phyloP scores from a whole-genome alignment of 2,888 invertebrate genomes.

The Azorinus chamasolen region DNA sequence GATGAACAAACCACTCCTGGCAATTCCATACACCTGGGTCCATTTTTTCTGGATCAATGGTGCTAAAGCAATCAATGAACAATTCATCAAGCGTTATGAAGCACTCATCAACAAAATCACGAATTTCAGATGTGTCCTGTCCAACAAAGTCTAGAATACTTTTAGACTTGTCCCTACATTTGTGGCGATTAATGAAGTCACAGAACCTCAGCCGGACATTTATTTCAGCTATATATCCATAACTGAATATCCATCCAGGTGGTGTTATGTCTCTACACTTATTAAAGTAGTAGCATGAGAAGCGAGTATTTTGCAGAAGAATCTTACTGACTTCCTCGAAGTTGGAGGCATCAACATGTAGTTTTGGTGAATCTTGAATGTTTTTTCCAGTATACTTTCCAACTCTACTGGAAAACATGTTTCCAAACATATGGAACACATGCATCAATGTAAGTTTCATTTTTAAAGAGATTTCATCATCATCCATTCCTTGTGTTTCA shows the following conservation, averaged over 20 bases:
- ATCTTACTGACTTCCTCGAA: slow-evolving; percentile 17
- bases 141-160: slow-evolving; percentile 3
- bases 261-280: slow-evolving; percentile 62
- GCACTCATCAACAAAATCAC: slow-evolving; percentile 12
- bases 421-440: slow-evolving; percentile 72
- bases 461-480: slow-evolving; percentile 49
- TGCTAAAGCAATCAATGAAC: slow-evolving; percentile 20
- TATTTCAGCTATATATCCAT: slow-evolving; percentile 27
- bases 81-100: slow-evolving; percentile 12
- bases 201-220: slow-evolving; percentile 28
- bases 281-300: slow-evolving; percentile 63
- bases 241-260: slow-evolving; percentile 42
- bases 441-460: slow-evolving; percentile 55
- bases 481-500: neutral
- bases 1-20: slow-evolving; percentile 14
- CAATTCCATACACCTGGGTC: slow-evolving; percentile 4
- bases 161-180: neutral
- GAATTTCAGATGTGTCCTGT: neutral
- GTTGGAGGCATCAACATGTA: slow-evolving; percentile 6
- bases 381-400: slow-evolving; percentile 47
- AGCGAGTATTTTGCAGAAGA: slow-evolving; percentile 40
- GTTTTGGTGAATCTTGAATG: slow-evolving; percentile 34
- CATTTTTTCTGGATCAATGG: slow-evolving; percentile 29
- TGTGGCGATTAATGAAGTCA: slow-evolving; percentile 3
- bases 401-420: slow-evolving; percentile 34